phyloP scores from a whole-genome alignment of 2,888 invertebrate genomes.

The Harpalus rufipes region DNA sequence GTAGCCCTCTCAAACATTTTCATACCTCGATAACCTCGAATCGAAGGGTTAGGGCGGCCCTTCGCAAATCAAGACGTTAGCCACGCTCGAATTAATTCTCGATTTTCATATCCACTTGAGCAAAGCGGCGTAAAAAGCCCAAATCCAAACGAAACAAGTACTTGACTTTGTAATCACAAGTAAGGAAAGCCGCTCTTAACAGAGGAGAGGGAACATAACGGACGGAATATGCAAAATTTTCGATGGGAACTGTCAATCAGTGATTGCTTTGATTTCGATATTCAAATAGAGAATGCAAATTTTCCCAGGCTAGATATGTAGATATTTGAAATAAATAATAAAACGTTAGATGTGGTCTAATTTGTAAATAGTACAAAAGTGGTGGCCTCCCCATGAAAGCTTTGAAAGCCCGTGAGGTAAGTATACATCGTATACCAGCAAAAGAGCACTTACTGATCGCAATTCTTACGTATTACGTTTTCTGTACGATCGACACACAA shows the following conservation, averaged over 20 bases:
- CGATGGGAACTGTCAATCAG: conserved; percentile 18
- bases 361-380: no score
- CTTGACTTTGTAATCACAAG: conserved; percentile 46
- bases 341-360: no score
- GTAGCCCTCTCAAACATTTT: conserved; percentile 65
- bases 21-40: conserved; percentile 67
- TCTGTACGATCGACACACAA: no score
- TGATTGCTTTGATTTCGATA: conserved; percentile 33
- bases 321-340: no score
- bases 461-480: no score
- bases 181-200: neutral
- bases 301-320: neutral
- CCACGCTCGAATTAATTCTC: conserved; percentile 68
- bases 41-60: conserved; percentile 67
- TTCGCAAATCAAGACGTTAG: conserved; percentile 68
- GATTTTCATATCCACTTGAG: conserved; percentile 68
- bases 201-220: neutral
- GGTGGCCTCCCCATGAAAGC: no score
- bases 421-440: no score
- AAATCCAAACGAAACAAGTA: conserved; percentile 43
- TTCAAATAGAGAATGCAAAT: conserved; percentile 25
- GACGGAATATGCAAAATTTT: conserved; percentile 8
- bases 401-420: no score
- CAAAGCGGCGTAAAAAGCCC: conserved; percentile 39
- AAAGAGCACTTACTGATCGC: no score